Evolutionary conservation across 2,797 vertebrate species (phyloP).

Genomic region (Onychomys arenicola): DNA sequence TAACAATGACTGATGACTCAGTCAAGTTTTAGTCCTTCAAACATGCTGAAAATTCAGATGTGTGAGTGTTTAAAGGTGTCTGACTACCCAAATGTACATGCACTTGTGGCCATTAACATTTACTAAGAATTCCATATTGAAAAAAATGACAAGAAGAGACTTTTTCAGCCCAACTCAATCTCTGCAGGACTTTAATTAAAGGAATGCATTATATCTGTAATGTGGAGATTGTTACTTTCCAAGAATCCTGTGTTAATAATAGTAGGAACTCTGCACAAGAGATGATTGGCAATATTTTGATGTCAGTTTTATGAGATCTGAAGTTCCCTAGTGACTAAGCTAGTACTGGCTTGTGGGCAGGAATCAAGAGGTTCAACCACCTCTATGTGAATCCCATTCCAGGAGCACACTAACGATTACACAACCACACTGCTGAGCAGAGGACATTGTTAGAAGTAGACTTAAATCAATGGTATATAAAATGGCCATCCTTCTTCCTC

Average conservation of each 20-base stretch:
- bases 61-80: not conserved
- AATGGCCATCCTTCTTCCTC: not conserved
- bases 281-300: not conserved
- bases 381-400: not conserved
- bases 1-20: not conserved
- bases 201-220: not conserved
- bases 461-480: not conserved
- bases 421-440: not conserved
- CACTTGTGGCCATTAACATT: not conserved
- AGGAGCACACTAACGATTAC: not conserved
- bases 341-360: not conserved
- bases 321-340: not conserved
- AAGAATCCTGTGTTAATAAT: not conserved
- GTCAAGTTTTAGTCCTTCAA: not conserved
- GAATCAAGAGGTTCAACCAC: not conserved
- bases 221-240: not conserved
- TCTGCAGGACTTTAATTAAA: slow-evolving; percentile 3
- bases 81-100: not conserved
- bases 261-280: not conserved
- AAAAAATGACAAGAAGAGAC: slow-evolving; percentile 1
- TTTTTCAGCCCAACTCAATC: not conserved
- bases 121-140: not conserved
- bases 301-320: not conserved
- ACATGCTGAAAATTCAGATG: not conserved
- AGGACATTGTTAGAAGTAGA: not conserved